Evolutionary conservation across 2,113 vertebrate species (phyloP).

Genomic region (Leptodactylus fuscus): DNA sequence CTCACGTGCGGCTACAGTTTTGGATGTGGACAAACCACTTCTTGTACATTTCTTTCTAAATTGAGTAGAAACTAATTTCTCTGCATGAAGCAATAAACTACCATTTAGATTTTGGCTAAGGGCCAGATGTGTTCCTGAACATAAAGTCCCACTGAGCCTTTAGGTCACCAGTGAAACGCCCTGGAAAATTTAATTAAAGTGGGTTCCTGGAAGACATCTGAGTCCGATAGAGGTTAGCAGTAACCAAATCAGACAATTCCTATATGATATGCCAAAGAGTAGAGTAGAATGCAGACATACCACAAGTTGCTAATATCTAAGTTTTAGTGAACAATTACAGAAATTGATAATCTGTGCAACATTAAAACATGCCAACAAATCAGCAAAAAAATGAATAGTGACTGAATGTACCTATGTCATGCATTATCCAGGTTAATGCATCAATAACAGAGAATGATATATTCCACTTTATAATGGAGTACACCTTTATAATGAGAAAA

Average conservation of each 20-base stretch:
- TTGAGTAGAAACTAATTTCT: conserved; percentile 69
- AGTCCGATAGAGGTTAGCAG: conserved; percentile 18
- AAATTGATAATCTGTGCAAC: neutral
- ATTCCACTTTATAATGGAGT: no score
- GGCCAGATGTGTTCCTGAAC: conserved; percentile 63
- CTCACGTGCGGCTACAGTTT: neutral
- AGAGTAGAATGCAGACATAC: neutral
- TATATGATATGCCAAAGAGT: conserved; percentile 20
- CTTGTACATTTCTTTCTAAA: conserved; percentile 66
- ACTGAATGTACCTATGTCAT: neutral
- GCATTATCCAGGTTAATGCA: neutral
- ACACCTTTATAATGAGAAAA: neutral
- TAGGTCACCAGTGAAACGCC: conserved; percentile 65
- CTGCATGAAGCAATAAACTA: conserved; percentile 68
- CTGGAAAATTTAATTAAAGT: conserved; percentile 68
- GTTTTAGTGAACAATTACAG: neutral
- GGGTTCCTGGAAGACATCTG: conserved; percentile 65
- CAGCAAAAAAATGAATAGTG: neutral
- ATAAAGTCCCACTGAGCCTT: conserved; percentile 58
- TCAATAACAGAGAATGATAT: neutral
- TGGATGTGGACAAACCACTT: conserved; percentile 40
- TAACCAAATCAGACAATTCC: conserved; percentile 50
- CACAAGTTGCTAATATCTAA: neutral
- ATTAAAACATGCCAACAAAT: neutral
- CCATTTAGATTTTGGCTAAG: conserved; percentile 50